Evolutionary conservation across 2,113 vertebrate species (phyloP), one percentile per base, ranked within the genome.

Genomic region (Tragelaphus buxtoni): DNA sequence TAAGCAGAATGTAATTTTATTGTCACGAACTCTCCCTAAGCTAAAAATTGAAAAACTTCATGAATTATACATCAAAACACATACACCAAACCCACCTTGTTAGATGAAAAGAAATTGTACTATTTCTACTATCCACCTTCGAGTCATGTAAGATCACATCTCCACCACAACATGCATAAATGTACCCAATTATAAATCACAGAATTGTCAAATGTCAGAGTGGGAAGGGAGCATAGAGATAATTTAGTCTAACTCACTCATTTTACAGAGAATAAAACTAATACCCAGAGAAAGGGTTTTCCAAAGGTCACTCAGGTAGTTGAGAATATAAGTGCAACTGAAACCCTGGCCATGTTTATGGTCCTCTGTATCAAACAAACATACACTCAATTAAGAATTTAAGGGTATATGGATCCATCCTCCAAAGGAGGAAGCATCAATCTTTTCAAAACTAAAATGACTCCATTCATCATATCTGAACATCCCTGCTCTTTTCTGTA

Each of bases 11-110:
- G 65, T 84, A 87, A 93, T 97, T 97, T 94, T 97, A 96, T 63
- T 95, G 79, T 95, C 83, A 85, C 0, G 0, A 93, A 77, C 26
- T 89, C 81, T 88, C 47, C 96, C 53, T 51, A 95, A 94, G 63
- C 32, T 69, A 16, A 17, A 97, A 93, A 93, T 32, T 49, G 9
- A n/a, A 49, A 94, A 96, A 97, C 47, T 86, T 95, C 53, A 93
- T 96, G 91, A 96, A 96, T 95, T 95, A 96, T 91, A 91, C 79
- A 98, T 91, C 47, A 92, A 95, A 90, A 84, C 69, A 96, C 85
- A 85, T 63, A 95, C 35, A 95, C 55, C 95, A 87, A 96, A 91
- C 7, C 39, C 51, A 90, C 77, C 74, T 30, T 56, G 47, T 82
- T 96, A 58, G 24, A 79, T 92, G 85, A 92, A 93, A 96, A 95